These are phyloP conservation scores for Rhadina sibilatrix DNA, from an alignment of 2,113 vertebrate genomes.

Conservation along the genomic window DNA sequence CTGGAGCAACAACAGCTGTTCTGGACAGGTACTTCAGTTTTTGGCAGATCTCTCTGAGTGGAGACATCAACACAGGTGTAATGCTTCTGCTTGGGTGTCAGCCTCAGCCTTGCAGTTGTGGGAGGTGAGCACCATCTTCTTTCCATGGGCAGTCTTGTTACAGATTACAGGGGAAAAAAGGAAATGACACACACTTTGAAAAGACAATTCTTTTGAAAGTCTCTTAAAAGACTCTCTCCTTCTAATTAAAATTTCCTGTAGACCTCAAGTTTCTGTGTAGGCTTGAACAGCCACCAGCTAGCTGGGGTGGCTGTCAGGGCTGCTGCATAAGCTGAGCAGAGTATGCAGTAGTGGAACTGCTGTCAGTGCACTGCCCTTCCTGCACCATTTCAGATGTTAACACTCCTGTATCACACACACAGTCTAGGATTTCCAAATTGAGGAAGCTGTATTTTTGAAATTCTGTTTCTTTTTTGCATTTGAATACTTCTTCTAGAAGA, in stretches of 20 bases:
- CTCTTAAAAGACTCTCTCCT: neutral
- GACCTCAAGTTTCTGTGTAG: neutral
- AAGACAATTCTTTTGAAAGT: neutral
- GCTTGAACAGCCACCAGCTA: neutral
- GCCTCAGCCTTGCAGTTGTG: neutral
- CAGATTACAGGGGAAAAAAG: neutral
- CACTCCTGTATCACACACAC: neutral
- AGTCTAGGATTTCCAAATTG: neutral
- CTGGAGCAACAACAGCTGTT: neutral
- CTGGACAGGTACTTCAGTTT: neutral
- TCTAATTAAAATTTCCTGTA: neutral
- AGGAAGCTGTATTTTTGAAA: neutral
- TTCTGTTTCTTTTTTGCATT: neutral
- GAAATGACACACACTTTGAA: fast-evolving
- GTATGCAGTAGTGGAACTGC: fast-evolving
- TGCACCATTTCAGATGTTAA: neutral
- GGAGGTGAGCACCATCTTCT: neutral
- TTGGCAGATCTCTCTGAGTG: neutral
- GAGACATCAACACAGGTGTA: neutral
- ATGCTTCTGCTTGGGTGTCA: neutral
- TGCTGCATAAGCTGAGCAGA: neutral
- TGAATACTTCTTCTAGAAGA: neutral
- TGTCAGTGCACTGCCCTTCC: neutral
- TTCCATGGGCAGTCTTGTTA: neutral
- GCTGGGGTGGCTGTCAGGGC: too few relatives aligned